Evolutionary conservation across 2,797 vertebrate genomes (phyloP), one percentile per base, ranked within the genome.

Genomic region (Sebastes oblongus): DNA sequence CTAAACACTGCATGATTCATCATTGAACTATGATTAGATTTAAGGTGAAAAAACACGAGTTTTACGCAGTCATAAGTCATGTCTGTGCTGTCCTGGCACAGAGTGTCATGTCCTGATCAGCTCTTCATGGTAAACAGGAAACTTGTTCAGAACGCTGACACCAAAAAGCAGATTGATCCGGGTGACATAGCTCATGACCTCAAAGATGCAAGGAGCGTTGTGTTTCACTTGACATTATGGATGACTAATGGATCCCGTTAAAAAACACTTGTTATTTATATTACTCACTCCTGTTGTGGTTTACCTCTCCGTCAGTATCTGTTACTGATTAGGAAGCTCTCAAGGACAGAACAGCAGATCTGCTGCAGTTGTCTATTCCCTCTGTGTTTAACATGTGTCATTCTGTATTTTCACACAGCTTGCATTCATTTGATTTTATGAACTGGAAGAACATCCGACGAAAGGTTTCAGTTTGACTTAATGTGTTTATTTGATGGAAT

Each of bases 341-440:
- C 64, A 85, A 89, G 88, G 81, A 86, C 83, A 74, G 30, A 72
- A 70, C 50, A 75, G 18, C 20, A 16, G n/a, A 64, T 72, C 46
- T 65, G 34, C 42, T 29, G 0, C 29, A 3, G 13, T 7, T 13
- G 27, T 24, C 16, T 55, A 1, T 9, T 77, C 8, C 27, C 14
- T 30, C 22, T 20, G 46, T 7, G 9, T 46, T 55, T 9, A 62
- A 3, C 50, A 24, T 66, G 16, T 27, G 1, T 36, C 62, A 66
- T 64, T 11, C 69, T 70, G 10, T 11, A 52, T 56, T 60, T 62
- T 27, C 6, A 3, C 60, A 70, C 65, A 66, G 50, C 16, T 66
- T 58, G 64, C 65, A 29, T 66, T 50, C 5, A 27, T 27, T 9
- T 25, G 3, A 29, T 20, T 22, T 22, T 20, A 7, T 24, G 13